Evolutionary conservation across 2,797 vertebrate genomes (phyloP), one percentile per base, ranked within the genome.

Genomic region (Hafferia zeledoni): DNA sequence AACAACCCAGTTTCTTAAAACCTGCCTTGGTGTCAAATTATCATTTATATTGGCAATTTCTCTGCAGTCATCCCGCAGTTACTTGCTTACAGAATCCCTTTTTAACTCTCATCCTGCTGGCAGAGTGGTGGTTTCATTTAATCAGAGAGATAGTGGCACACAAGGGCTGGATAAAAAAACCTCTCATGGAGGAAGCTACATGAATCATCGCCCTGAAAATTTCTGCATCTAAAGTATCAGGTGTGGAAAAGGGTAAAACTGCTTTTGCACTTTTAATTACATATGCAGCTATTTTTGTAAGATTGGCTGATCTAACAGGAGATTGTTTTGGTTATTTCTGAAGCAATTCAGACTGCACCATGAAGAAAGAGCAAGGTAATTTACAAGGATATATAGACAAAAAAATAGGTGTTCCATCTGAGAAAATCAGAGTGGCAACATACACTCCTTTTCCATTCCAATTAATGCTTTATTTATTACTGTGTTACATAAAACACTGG

Each of bases 401-500:
- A 57, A 63, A 11, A 8, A 17, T 13, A 24, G 0, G 16, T 44
- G 15, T 80, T 72, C 17, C 18, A 28, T 18, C 25, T 59, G 52
- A 83, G 52, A 94, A 96, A 93, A 75, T 37, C 35, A 28, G 47
- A 83, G 69, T 50, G 87, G 82, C 89, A 95, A 81, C 41, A 35
- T 52, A 90, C 39, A 37, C 60, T 87, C 10, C 0, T 87, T 82
- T 89, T 83, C 87, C 69, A 67, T 93, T 93, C 90, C 81, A 95
- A 71, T 94, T 86, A 94, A 69, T 91, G 83, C 84, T 95, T 96
- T 53, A 76, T 96, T 97, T 95, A 83, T 96, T 94, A 91, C 39
- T 1, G 10, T 55, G 92, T 97, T 97, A 96, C 46, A 96, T 97
- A 96, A 98, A 96, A 86, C 49, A 84, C 69, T 97, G 95, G 80